Evolutionary conservation across 2,888 invertebrate species (phyloP).

Genomic region (Pristionchus fissidentatus): DNA sequence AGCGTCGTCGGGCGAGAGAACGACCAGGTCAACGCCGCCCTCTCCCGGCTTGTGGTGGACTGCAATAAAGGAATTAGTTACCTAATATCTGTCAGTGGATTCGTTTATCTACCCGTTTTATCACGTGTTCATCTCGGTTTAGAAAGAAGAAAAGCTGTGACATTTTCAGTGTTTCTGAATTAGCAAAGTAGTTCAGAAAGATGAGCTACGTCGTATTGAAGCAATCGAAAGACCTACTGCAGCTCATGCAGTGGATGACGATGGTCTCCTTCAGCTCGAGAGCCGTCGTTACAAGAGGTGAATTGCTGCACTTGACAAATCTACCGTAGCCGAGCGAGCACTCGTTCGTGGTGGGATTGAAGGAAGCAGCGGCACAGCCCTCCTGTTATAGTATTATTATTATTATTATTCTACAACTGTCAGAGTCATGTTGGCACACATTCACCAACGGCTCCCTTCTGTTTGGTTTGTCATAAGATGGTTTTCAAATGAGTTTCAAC

Average conservation of each 20-base stretch:
- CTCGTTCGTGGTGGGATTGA: slow-evolving; percentile 56
- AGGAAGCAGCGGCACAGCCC: slow-evolving; percentile 69
- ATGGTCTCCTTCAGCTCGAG: slow-evolving; percentile 49
- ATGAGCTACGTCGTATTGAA: background rate
- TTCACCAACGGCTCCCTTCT: no score
- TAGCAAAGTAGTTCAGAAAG: background rate
- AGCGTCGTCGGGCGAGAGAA: slow-evolving; percentile 45
- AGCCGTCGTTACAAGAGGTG: background rate
- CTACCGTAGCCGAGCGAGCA: slow-evolving; percentile 66
- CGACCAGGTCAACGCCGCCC: slow-evolving; percentile 35
- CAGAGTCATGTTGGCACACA: background rate
- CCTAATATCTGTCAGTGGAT: no score
- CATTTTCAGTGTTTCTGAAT: background rate
- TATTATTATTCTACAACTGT: no score
- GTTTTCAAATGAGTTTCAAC: background rate
- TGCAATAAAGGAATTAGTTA: slow-evolving; percentile 45
- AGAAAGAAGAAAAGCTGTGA: no score
- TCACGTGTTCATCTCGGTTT: no score
- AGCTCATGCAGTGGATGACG: slow-evolving; percentile 70
- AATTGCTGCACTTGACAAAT: slow-evolving; percentile 52
- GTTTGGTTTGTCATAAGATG: background rate
- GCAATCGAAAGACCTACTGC: slow-evolving; percentile 54
- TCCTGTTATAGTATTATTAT: slow-evolving; percentile 53
- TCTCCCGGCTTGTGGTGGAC: slow-evolving; percentile 56
- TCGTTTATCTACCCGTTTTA: no score